Conservation (phyloP, 2,888 invertebrate genomes). For the Macaria liturata region DNA sequence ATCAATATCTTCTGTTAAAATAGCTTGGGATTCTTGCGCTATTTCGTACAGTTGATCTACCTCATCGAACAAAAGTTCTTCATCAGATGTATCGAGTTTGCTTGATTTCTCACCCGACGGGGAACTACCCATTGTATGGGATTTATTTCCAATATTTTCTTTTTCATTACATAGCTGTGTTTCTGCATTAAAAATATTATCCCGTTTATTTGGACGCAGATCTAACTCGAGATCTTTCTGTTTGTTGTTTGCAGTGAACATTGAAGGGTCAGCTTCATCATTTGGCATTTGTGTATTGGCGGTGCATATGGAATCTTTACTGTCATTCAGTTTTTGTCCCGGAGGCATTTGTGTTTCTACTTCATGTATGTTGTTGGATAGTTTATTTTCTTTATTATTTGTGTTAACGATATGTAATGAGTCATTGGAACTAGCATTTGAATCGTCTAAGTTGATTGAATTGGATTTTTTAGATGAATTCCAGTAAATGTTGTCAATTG, state of each 20-base stretch:
- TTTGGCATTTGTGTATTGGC: constrained; percentile 30
- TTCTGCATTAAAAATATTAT: constrained; percentile 48
- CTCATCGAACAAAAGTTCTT: constrained; percentile 63
- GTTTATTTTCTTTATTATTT: constrained; percentile 31
- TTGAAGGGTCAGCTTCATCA: not conserved
- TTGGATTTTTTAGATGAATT: constrained; percentile 63
- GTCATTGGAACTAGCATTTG: constrained; percentile 45
- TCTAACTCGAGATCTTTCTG: constrained; percentile 59
- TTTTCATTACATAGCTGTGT: constrained; percentile 42
- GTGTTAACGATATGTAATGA: constrained; percentile 39
- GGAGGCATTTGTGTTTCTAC: constrained; percentile 55
- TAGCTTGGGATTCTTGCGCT: constrained; percentile 60
- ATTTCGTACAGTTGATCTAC: constrained; percentile 51
- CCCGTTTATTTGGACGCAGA: constrained; percentile 51
- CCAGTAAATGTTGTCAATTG: constrained; percentile 62
- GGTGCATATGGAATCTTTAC: constrained; percentile 46
- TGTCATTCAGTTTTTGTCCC: constrained; percentile 35
- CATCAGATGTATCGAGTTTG: constrained; percentile 53
- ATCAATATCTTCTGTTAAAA: constrained; percentile 49
- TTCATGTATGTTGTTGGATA: constrained; percentile 41
- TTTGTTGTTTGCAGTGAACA: constrained; percentile 28
- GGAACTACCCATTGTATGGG: constrained; percentile 6
- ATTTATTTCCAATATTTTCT: constrained; percentile 1
- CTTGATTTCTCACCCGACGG: constrained; percentile 17
- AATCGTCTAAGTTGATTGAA: constrained; percentile 54